These are phyloP conservation scores for Cyphomyrus discorhynchus DNA, from an alignment of 2,113 vertebrate species.

Conservation along the genomic window DNA sequence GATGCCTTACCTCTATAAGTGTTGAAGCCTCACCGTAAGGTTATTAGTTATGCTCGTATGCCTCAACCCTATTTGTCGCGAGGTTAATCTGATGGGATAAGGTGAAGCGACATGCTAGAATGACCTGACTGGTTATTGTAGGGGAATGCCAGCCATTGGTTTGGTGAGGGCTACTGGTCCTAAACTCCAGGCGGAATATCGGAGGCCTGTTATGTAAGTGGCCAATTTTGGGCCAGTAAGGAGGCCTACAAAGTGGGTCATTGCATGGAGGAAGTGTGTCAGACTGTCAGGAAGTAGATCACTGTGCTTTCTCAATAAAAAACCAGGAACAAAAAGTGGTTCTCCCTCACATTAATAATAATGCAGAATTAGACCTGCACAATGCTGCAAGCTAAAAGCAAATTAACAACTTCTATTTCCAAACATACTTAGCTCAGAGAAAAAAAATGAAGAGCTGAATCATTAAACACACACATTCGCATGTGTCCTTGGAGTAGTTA, in stretches of 20 bases:
- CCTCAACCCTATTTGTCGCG: background rate
- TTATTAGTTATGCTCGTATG: background rate
- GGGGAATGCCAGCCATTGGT: background rate
- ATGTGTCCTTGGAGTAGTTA: background rate
- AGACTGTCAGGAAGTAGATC: conserved; percentile 5
- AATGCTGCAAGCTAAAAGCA: background rate
- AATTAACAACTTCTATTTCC: background rate
- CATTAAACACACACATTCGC: background rate
- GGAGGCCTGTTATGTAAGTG: conserved; percentile 22
- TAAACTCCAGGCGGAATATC: background rate
- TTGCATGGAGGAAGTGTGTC: conserved; percentile 9
- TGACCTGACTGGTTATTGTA: background rate
- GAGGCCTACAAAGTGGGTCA: conserved; percentile 31
- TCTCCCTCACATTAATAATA: background rate
- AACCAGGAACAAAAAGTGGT: background rate
- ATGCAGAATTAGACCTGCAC: background rate
- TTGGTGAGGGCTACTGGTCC: background rate
- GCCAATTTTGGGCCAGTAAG: conserved; percentile 20
- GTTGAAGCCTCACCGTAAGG: background rate
- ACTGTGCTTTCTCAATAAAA: background rate
- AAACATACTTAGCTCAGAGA: background rate
- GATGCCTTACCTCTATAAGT: background rate
- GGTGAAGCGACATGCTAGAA: too few relatives aligned
- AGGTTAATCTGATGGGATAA: background rate
- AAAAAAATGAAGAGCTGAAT: background rate